Percentiles rank a stretch among this genome's conserved stretches.
These are phyloP conservation scores for Sphaeramia orbicularis DNA, from an alignment of 2,797 vertebrate genomes.

Conservation along the genomic window DNA sequence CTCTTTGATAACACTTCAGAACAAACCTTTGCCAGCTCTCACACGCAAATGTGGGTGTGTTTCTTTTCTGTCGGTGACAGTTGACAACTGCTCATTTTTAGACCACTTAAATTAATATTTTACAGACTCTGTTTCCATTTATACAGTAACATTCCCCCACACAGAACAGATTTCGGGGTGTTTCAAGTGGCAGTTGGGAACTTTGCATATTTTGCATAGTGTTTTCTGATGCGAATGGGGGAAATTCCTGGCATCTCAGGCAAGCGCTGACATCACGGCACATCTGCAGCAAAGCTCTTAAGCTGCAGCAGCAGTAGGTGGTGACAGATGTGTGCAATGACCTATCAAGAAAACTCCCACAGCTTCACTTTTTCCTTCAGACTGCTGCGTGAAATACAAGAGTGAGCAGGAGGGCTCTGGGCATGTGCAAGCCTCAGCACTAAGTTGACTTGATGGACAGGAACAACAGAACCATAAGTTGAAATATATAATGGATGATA, in stretches of 20 bases:
- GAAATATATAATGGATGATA: slow-evolving; percentile 69
- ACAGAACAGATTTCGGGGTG: slow-evolving; percentile 31
- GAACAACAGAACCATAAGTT: slow-evolving; percentile 66
- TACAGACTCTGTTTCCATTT: slow-evolving; percentile 60
- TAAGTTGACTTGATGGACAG: slow-evolving; percentile 76
- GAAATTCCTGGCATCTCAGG: slow-evolving; percentile 52
- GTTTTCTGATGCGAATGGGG: slow-evolving; percentile 52
- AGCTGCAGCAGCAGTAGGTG: slow-evolving; percentile 67
- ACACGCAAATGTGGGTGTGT: slow-evolving; percentile 67
- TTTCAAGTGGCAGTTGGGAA: slow-evolving; percentile 52
- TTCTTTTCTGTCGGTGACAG: slow-evolving; percentile 72
- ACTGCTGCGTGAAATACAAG: slow-evolving; percentile 67
- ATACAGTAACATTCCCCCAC: slow-evolving; percentile 44
- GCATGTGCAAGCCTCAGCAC: slow-evolving; percentile 77
- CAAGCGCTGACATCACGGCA: slow-evolving; percentile 49
- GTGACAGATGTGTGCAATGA: slow-evolving; percentile 82
- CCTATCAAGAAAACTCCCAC: slow-evolving; percentile 78
- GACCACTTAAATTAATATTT: slow-evolving; percentile 76
- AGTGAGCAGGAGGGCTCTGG: slow-evolving; percentile 70
- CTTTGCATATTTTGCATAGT: slow-evolving; percentile 60
- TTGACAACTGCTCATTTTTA: slow-evolving; percentile 75
- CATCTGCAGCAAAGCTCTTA: slow-evolving; percentile 70
- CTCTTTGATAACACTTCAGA: slow-evolving; percentile 83
- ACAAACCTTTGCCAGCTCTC: slow-evolving; percentile 76
- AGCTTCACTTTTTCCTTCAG: slow-evolving; percentile 68